Base-by-base conservation (phyloP, 2,888 invertebrate species). In the Capitulum mitella region DNA sequence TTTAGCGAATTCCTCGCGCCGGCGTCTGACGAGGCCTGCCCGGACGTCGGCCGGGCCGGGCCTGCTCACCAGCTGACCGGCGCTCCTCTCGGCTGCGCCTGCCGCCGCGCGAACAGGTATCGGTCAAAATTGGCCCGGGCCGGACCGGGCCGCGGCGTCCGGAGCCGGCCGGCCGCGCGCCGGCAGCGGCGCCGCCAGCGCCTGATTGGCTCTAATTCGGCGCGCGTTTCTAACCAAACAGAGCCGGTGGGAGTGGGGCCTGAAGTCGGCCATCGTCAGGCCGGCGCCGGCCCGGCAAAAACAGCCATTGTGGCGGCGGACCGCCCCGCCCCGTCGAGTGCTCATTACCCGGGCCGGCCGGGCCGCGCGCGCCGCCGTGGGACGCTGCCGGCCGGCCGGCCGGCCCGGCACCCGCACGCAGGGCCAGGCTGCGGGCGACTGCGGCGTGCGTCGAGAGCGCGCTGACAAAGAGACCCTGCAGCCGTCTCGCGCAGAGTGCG, bases 201-300 rank as follows among this genome's bases (percentile, higher is more conserved):
- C 22, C 70, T 70, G 70, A 70, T 70, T 70, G 70, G 70, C 70
- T 70, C 70, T 70, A 70, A 70, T 70, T 40, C 70, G 37, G 37
- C 70, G 37, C 10, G 37, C 10, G 22, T 70, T 26, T 40, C 70
- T 70, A 37, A 70, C 70, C 70, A 70, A 70, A 70, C 70, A 70
- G 40, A 70, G 70, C 70, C 70, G 70, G 22, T 40, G 22, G 34
- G 37, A 70, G 70, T 70, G 70, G 70, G 70, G 37, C 40, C 70
- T 70, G 70, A 70, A 70, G 70, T 40, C 70, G 40, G 40, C 22
- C 40, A 37, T 14, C 70, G 70, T 34, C 64, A 10, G 70, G 70
- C 37, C 8, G 70, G 37, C 26, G 40, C 37, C 37, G 37, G 2
- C 40, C 29, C 70, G 40, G 70, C 37, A 70, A 70, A 70, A 70